A percentile compares a stretch with the other conserved stretches of the same genome.
Conservation (phyloP, 1,140 invertebrate species). For the Planococcus citri region DNA sequence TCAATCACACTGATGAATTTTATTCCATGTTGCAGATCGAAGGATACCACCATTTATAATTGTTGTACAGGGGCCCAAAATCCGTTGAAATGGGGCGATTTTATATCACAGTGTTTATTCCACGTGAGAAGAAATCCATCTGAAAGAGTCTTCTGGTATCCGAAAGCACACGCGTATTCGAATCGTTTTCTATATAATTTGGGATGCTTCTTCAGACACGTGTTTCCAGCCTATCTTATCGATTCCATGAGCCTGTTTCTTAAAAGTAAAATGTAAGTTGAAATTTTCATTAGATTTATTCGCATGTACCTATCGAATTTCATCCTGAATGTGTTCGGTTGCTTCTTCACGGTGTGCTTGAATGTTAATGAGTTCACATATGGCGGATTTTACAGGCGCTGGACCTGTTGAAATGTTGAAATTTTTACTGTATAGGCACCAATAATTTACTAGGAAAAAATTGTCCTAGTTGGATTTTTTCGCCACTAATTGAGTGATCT, state of each 20-base stretch:
- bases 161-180: conserved; percentile 11
- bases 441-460: too few species aligned
- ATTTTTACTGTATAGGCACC: too few species aligned
- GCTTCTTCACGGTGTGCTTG: too few species aligned
- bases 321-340: too few species aligned
- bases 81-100: conserved; percentile 30
- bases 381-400: too few species aligned
- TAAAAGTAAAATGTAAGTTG: neutral
- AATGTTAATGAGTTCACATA: too few species aligned
- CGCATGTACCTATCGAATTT: too few species aligned
- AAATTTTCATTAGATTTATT: too few species aligned
- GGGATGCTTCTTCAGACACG: conserved; percentile 9
- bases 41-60: conserved; percentile 46
- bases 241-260: conserved; percentile 6
- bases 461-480: too few species aligned
- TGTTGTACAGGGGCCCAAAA: conserved; percentile 49
- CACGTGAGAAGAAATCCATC: conserved; percentile 1
- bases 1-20: too few species aligned
- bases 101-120: conserved; percentile 7
- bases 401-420: too few species aligned
- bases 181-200: conserved; percentile 12
- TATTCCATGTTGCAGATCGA: conserved; percentile 28
- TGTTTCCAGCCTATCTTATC: conserved; percentile 4
- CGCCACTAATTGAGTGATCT: too few species aligned
- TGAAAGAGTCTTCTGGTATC: conserved; percentile 11